Evolutionary conservation across 2,888 invertebrate species (phyloP).

Genomic region (Strigamia maritima): DNA sequence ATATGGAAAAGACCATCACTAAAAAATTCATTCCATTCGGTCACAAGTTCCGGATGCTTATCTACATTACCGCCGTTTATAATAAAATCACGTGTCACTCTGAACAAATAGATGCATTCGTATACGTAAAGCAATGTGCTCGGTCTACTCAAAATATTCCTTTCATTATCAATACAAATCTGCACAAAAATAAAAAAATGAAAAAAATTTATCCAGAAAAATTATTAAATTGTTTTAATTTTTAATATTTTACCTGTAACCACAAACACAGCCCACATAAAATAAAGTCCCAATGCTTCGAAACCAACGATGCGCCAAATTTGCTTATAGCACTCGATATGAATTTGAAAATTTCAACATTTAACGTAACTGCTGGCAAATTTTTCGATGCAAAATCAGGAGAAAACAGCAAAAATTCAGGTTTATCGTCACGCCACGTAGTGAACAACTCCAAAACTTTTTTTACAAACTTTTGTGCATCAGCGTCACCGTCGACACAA

Average conservation of each 20-base stretch:
- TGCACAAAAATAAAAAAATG: neutral
- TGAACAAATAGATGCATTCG: neutral
- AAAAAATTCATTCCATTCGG: conserved; percentile 77
- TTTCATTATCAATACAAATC: conserved; percentile 46
- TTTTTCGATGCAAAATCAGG: conserved; percentile 47
- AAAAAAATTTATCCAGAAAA: neutral
- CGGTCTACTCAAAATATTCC: conserved; percentile 45
- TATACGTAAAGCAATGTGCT: conserved; percentile 45
- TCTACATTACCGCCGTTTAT: neutral
- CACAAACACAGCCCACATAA: conserved; percentile 68
- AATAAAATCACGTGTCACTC: neutral
- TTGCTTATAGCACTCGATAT: conserved; percentile 50
- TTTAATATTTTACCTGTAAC: conserved; percentile 49
- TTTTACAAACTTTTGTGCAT: neutral
- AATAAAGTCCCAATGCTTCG: conserved; percentile 70
- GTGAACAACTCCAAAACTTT: neutral
- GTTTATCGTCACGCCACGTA: conserved; percentile 23
- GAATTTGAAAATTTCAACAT: conserved; percentile 54
- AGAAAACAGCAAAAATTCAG: conserved; percentile 42
- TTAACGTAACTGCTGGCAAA: conserved; percentile 51
- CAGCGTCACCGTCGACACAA: neutral
- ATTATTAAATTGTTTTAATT: no score
- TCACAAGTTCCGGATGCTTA: conserved; percentile 52
- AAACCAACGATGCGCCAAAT: conserved; percentile 49
- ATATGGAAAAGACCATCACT: conserved; percentile 61